Conservation (phyloP, 1,140 invertebrate species). For the Belonocnema kinseyi region DNA sequence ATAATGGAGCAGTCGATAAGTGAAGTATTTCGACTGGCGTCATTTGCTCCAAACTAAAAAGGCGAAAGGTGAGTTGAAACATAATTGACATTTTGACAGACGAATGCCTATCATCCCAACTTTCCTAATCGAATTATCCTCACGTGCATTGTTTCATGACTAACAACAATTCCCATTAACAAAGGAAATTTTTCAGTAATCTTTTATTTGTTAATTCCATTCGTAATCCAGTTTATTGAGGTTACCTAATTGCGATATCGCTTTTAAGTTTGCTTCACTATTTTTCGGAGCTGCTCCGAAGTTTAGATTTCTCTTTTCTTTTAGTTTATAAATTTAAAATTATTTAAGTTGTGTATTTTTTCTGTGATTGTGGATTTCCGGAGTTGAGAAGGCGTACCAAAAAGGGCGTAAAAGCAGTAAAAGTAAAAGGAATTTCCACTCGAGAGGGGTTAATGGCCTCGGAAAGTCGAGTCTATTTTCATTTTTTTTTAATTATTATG, state of each 20-base stretch:
- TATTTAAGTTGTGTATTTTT: no score
- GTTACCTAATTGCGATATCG: not conserved
- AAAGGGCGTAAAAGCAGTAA: not conserved
- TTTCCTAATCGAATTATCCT: not conserved
- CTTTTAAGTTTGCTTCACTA: not conserved
- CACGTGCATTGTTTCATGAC: not conserved
- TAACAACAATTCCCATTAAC: not conserved
- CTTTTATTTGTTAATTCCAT: not conserved
- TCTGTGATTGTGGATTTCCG: no score
- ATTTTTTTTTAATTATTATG: no score
- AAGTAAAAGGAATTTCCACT: constrained; percentile 20
- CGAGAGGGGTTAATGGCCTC: constrained; percentile 27
- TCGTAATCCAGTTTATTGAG: not conserved
- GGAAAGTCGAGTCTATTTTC: not conserved
- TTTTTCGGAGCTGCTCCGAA: not conserved
- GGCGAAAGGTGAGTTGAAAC: not conserved
- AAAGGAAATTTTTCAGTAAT: no score
- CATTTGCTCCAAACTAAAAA: not conserved
- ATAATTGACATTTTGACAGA: constrained; percentile 14
- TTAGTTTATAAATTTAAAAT: no score
- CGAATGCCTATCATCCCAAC: not conserved
- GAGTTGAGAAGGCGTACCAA: not conserved
- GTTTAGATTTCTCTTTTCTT: not conserved
- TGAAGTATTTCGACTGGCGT: constrained; percentile 5
- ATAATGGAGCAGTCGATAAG: constrained; percentile 10